Base-by-base conservation (phyloP, 2,888 invertebrate species). In the Aporophyla nigra region DNA sequence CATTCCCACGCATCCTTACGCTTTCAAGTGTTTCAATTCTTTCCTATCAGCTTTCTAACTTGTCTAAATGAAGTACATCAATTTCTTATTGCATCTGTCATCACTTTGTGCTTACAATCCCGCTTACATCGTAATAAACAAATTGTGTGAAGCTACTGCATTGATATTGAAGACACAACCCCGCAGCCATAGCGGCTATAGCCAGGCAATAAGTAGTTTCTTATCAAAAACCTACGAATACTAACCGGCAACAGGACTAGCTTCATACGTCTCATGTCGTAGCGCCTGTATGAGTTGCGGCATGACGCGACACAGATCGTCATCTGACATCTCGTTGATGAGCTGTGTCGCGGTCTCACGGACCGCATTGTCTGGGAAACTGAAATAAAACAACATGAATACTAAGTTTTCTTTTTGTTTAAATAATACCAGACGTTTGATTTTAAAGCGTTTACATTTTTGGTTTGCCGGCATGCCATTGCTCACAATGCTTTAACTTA, bases 281-380 rank as follows among this genome's bases (percentile, higher is more conserved):
- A 99, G 96, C 82, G 98, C 99, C 95, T 99, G 99, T 62, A 99
- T 98, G 19, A 99, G 97, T 92, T 99, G 99, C 1, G 99, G 99
- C 89, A 99, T 95, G 92, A 99, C 98, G 91, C 99, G 98, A 54
- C 98, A 98, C 61, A 99, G 95, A 90, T 99, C 99, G 93, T 99
- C 99, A 89, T 98, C 98, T 2, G 98, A 97, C 93, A 99, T 97
- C 21, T 97, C 97, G 63, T 97, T 97, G 80, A 99, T 97, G 97
- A 99, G 98, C 66, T 97, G 97, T 0, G 99, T 98, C 2, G 99
- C 99, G 88, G 98, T 97, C 88, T 97, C 97, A 43, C 99, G 97
- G 0, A 99, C 99, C 91, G 98, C 98, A 81, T 98, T 97, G 93
- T 99, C 99, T 0, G 99, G 99, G 95, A 99, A 99, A 92, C 99